A percentile compares a stretch with the other conserved stretches of the same genome.
phyloP scores from a whole-genome alignment of 2,888 invertebrate species.

The Romanomermis culicivorax region DNA sequence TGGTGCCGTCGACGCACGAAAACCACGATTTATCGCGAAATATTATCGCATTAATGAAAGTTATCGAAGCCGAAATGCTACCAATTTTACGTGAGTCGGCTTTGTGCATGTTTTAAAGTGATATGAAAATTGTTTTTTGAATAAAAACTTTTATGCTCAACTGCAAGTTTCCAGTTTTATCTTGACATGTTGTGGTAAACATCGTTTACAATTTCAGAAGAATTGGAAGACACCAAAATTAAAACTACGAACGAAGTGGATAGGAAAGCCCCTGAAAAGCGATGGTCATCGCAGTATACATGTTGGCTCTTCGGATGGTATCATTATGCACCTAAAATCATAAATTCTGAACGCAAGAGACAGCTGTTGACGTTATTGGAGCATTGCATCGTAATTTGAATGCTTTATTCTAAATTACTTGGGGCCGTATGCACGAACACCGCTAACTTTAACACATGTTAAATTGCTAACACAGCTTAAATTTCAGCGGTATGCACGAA shows the following conservation, averaged over 20 bases:
- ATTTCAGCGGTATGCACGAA: too few species aligned
- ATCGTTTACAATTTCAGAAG: too few species aligned
- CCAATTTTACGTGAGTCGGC: background rate
- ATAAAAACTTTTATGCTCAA: too few species aligned
- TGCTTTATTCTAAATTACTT: too few species aligned
- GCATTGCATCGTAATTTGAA: slow-evolving; percentile 5
- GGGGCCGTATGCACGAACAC: too few species aligned
- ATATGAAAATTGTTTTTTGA: too few species aligned
- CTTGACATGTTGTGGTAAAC: too few species aligned
- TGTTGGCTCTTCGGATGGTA: background rate
- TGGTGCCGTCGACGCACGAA: background rate
- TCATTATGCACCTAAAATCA: background rate
- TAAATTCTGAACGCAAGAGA: background rate
- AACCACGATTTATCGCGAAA: slow-evolving; percentile 12
- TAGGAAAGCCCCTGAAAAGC: slow-evolving; percentile 5
- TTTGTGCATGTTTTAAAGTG: too few species aligned
- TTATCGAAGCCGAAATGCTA: slow-evolving; percentile 13
- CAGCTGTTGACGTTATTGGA: slow-evolving; percentile 5
- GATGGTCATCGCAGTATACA: slow-evolving; percentile 1
- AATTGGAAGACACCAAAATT: background rate
- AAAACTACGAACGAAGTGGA: slow-evolving; percentile 8
- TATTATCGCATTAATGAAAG: slow-evolving; percentile 14
- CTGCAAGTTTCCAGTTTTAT: too few species aligned
- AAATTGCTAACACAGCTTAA: too few species aligned
- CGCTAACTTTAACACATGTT: too few species aligned